Base-by-base conservation (phyloP, 2,797 vertebrate genomes). In the Sphenodon punctatus region DNA sequence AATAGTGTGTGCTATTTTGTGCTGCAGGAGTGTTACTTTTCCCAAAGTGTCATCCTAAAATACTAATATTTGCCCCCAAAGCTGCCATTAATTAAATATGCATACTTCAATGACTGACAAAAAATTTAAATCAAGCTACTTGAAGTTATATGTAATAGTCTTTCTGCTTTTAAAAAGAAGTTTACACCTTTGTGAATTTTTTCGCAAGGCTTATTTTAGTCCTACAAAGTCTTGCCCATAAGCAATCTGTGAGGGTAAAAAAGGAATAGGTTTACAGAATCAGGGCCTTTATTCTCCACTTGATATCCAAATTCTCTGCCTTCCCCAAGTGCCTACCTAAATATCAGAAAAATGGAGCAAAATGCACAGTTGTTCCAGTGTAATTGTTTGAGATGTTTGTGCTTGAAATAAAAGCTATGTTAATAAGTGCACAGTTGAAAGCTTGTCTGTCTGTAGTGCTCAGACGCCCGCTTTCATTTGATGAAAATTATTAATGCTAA, bases 401-500 rank as follows among this genome's bases (percentile, higher is more conserved):
- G 90, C 92, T 91, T 63, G 89, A 91, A 95, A 94, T 83, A 94
- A 96, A 95, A 94, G 94, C 84, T 82, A 84, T 92, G 94, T 90
- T 95, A 95, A 95, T 92, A 93, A 89, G 88, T 56, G 73, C 85
- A 56, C 78, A 82, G 82, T 84, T 92, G 84, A 94, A 93, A 88
- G 92, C 86, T 84, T 75, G 20, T 23, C 78, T 72, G 64, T 78
- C 91, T 91, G 69, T 68, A 86, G 89, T 41, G 7, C 71, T 90
- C 80, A 88, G 92, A 92, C 43, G 73, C 88, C 90, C 95, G 94
- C 95, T 96, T 93, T 92, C 93, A 55, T 93, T 88, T 91, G 90
- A 92, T 79, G 83, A 94, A 94, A 95, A 95, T 94, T 95, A 95
- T 94, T 95, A 96, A 94, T 93, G 92, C 92, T 94, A 94, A 95